Conservation (phyloP, 2,113 vertebrate genomes). For the Taxidea taxus region DNA sequence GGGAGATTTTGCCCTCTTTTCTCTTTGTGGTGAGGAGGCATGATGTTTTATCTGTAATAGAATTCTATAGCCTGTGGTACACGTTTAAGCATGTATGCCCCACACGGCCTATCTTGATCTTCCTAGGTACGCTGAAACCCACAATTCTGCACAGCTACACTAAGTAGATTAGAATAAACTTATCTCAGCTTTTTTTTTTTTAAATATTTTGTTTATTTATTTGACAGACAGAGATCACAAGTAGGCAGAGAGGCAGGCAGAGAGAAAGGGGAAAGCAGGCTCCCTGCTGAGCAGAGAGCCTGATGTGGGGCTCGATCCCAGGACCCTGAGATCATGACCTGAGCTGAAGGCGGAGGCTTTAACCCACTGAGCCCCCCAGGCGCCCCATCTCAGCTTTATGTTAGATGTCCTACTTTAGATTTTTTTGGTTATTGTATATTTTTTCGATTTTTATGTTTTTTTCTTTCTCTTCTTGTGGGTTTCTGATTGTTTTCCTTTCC, state of each 20-base stretch:
- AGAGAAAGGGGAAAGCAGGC: too few species aligned
- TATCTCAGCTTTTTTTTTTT: background rate
- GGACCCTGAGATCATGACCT: too few species aligned
- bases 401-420: background rate
- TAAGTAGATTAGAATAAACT: background rate
- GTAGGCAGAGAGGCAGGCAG: too few species aligned
- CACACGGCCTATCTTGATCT: background rate
- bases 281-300: too few species aligned
- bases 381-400: background rate
- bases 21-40: background rate
- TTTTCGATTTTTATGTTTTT: background rate
- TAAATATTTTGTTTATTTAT: too few species aligned
- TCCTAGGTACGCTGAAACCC: background rate
- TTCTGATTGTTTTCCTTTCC: background rate
- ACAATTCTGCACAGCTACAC: background rate
- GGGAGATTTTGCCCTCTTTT: background rate
- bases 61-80: background rate
- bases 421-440: background rate
- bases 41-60: background rate
- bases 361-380: too few species aligned
- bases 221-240: too few species aligned
- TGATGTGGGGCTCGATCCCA: too few species aligned
- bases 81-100: background rate
- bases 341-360: too few species aligned
- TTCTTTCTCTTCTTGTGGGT: background rate